These are phyloP conservation scores for Psilanteris sp. DNA, from an alignment of 1,140 invertebrate species.

Conservation along the genomic window DNA sequence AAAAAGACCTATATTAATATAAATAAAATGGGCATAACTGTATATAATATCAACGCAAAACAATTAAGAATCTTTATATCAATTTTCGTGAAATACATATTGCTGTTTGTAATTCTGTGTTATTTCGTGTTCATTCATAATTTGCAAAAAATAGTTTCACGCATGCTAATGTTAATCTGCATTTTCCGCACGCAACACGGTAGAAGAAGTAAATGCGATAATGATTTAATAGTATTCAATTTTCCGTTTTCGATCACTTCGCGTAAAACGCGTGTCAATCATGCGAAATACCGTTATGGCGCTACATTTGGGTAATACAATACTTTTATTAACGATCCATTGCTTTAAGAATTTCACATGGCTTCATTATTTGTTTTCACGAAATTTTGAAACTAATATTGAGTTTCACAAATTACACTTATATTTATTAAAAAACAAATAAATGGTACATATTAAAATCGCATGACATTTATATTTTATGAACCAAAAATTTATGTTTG, in stretches of 20 bases:
- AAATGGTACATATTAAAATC: too few species aligned
- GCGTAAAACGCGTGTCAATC: slow-evolving; percentile 51
- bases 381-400: too few species aligned
- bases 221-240: slow-evolving; percentile 57
- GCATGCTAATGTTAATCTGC: slow-evolving; percentile 38
- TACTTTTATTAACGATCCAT: slow-evolving; percentile 41
- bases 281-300: slow-evolving; percentile 40
- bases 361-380: too few species aligned
- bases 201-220: slow-evolving; percentile 50
- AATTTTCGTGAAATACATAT: not conserved
- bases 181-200: slow-evolving; percentile 46
- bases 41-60: too few species aligned
- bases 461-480: too few species aligned
- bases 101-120: not conserved
- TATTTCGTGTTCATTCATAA: slow-evolving; percentile 43
- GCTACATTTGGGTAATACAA: slow-evolving; percentile 19
- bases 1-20: too few species aligned
- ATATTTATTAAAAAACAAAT: too few species aligned
- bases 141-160: slow-evolving; percentile 44
- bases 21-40: too few species aligned
- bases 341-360: slow-evolving; percentile 36
- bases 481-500: too few species aligned
- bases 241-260: slow-evolving; percentile 43
- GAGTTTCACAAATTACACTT: too few species aligned
- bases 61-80: too few species aligned